Percentiles rank a stretch among this genome's conserved stretches.
Evolutionary conservation across 2,888 invertebrate species (phyloP).

Genomic region (Blastobasis lacticolella): DNA sequence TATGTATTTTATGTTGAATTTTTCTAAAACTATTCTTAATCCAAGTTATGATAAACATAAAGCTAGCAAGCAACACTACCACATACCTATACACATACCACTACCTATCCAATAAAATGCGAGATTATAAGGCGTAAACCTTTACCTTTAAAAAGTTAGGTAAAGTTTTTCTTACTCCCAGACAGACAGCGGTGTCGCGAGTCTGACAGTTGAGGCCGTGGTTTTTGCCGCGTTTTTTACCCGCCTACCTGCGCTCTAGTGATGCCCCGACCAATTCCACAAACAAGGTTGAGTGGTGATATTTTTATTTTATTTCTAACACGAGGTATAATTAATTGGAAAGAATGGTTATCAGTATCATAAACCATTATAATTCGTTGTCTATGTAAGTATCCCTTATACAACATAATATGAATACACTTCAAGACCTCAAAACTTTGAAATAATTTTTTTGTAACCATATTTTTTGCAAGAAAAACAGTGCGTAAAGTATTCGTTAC

Average conservation of each 20-base stretch:
- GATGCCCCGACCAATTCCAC: conserved; percentile 9
- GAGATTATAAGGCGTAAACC: background rate
- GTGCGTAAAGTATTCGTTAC: too few species aligned
- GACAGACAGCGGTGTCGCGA: background rate
- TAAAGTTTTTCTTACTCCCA: conserved; percentile 3
- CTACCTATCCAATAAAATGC: background rate
- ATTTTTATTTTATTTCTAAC: too few species aligned
- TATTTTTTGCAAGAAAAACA: too few species aligned
- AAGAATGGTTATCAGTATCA: too few species aligned
- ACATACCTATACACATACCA: background rate
- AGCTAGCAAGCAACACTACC: background rate
- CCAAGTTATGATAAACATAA: background rate
- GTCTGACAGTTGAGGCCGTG: conserved; percentile 17
- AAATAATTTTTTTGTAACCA: too few species aligned
- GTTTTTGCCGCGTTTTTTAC: conserved; percentile 21
- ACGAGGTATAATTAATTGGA: too few species aligned
- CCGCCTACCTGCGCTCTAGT: conserved; percentile 21
- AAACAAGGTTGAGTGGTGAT: too few species aligned
- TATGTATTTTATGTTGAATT: background rate
- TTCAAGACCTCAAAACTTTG: too few species aligned
- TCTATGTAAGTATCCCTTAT: too few species aligned
- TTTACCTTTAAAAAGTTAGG: background rate
- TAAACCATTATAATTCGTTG: too few species aligned
- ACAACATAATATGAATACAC: too few species aligned
- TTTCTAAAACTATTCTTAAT: background rate